Evolutionary conservation across 2,888 invertebrate species (phyloP).

Genomic region (Parnassius mnemosyne): DNA sequence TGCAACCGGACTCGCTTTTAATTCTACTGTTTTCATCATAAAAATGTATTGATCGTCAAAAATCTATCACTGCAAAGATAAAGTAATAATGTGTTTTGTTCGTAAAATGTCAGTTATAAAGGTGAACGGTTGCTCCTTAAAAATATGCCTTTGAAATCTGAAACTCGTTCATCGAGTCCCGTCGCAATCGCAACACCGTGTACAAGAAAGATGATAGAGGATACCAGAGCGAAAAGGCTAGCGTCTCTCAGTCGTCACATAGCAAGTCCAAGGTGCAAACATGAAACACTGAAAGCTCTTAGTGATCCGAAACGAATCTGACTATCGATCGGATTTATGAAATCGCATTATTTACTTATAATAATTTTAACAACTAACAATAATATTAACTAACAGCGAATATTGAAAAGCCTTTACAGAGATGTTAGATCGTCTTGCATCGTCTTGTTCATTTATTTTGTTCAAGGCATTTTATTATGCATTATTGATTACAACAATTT

Average conservation of each 20-base stretch:
- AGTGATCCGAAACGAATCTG: constrained; percentile 66
- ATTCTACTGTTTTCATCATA: constrained; percentile 13
- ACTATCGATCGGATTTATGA: constrained; percentile 60
- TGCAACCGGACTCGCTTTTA: constrained; percentile 78
- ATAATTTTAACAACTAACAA: constrained; percentile 50
- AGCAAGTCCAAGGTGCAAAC: constrained; percentile 82
- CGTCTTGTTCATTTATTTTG: too few species aligned
- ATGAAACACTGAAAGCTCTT: constrained; percentile 82
- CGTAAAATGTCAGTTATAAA: constrained; percentile 6
- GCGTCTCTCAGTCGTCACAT: constrained; percentile 78
- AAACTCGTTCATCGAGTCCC: constrained; percentile 62
- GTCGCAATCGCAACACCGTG: constrained; percentile 74
- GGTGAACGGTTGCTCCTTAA: too few species aligned
- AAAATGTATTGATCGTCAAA: too few species aligned
- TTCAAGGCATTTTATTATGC: too few species aligned
- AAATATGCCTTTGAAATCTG: constrained; percentile 23
- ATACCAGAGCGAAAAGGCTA: constrained; percentile 79
- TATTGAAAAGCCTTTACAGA: constrained; percentile 44
- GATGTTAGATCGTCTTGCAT: constrained; percentile 19
- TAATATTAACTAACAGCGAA: constrained; percentile 59
- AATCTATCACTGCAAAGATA: neutral
- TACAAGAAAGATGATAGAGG: constrained; percentile 79
- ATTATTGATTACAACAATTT: too few species aligned
- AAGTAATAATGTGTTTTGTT: constrained; percentile 14
- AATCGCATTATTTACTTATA: constrained; percentile 39